Evolutionary conservation across 2,113 vertebrate genomes (phyloP), one percentile per base, ranked within the genome.

Genomic region (Nanorana parkeri): DNA sequence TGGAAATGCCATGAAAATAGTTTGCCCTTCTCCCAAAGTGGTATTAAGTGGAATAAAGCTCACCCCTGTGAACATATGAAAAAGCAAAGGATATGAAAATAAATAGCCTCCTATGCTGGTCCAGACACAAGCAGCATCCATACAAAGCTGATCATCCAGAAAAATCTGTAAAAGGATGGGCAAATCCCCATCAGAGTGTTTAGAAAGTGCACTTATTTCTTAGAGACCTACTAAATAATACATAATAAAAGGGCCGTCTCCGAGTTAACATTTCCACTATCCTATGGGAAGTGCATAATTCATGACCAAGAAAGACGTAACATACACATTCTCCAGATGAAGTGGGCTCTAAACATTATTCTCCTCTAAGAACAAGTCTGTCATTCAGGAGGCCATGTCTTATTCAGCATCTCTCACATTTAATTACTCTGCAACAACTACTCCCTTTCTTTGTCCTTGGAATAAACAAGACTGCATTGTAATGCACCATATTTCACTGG

Each of bases 181-280:
- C 32, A 17, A 32, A 29, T 2, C 17, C 20, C 10, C 65, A 13
- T 29, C 65, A 67, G 26, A 67, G 15, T 23, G 21, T 26, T 51
- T 41, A 69, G 24, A 69, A 15, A 23, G 68, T 17, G 72, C 52
- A 36, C 21, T 65, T 47, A 29, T 29, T 32, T 51, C 24, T 64
- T 28, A 66, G 51, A 76, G 51, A 10, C n/a, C 26, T 68, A 60
- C 63, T 83, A 68, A 83, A 83, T 83, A 83, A 83, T 83, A 58
- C 72, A 83, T 67, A 17, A 2, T 54, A 64, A 47, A 76, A 76
- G 64, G 54, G 41, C 52, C 29, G 24, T 26, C 52, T 17, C n/a
- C 5, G 17, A 58, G 66, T 68, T 78, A 69, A 68, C 78, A 80
- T 69, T 69, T 41, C 29, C 60, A 58, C 80, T 58, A 65, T 66